These are phyloP conservation scores for Siderastrea radians DNA, from an alignment of 92 coral and sea anemone genomes.

Conservation along the genomic window DNA sequence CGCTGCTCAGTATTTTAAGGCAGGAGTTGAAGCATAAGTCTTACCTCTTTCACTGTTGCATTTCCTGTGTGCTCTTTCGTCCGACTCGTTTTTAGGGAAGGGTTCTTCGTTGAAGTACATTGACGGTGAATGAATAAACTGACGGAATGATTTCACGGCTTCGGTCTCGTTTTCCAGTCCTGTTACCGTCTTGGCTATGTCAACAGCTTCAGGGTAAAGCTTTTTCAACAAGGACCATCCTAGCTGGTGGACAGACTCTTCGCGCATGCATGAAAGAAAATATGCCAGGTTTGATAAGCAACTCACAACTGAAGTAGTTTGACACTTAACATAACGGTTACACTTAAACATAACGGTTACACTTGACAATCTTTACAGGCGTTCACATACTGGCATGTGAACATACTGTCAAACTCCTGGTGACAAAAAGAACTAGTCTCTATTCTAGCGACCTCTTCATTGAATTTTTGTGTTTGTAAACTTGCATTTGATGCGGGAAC, in stretches of 20 bases:
- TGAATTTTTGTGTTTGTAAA: too few relatives aligned
- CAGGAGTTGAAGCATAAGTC: background rate
- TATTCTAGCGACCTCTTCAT: too few relatives aligned
- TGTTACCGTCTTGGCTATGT: conserved; percentile 80
- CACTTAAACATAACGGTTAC: too few relatives aligned
- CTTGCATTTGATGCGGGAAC: too few relatives aligned
- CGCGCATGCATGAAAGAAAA: background rate
- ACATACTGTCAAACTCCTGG: too few relatives aligned
- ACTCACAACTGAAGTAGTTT: background rate
- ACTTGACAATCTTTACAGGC: too few relatives aligned
- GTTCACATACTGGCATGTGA: too few relatives aligned
- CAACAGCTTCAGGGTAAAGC: conserved; percentile 82
- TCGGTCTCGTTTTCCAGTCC: conserved; percentile 67
- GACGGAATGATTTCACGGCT: conserved; percentile 78
- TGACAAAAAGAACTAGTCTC: too few relatives aligned
- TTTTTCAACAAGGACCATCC: conserved; percentile 79
- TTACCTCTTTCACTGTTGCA: conserved; percentile 73
- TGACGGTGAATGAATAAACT: conserved; percentile 70
- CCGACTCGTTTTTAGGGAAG: conserved; percentile 94
- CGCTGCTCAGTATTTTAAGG: too few relatives aligned
- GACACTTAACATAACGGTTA: background rate
- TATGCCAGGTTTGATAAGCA: background rate
- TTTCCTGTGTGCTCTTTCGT: conserved; percentile 69
- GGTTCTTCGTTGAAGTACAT: conserved; percentile 91
- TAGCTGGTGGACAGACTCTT: conserved; percentile 86